Percentiles rank a stretch among this genome's conserved stretches.
These are phyloP conservation scores for Ferrisia virgata DNA, from an alignment of 2,888 invertebrate species.

Conservation along the genomic window DNA sequence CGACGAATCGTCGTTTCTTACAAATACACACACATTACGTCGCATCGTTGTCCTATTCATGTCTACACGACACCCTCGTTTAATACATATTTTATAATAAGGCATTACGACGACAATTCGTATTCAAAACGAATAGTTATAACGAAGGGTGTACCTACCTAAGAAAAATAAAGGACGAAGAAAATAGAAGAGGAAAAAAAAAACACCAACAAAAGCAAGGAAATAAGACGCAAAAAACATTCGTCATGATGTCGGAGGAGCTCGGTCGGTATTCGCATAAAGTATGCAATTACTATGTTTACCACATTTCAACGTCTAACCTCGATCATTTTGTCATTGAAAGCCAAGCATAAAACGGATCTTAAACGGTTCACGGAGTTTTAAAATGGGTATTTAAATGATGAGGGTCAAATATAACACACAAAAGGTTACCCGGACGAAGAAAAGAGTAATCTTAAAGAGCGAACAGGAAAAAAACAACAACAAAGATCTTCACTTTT, in stretches of 20 bases:
- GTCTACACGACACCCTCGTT: not conserved
- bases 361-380: not conserved
- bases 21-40: no score
- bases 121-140: not conserved
- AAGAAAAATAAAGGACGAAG: not conserved
- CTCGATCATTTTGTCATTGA: conserved; percentile 5
- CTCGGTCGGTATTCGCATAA: not conserved
- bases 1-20: no score
- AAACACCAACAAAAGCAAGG: no score
- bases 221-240: not conserved
- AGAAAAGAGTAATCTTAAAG: not conserved
- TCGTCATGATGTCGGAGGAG: conserved; percentile 7
- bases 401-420: conserved; percentile 4
- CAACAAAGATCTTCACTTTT: not conserved
- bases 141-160: not conserved
- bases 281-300: not conserved
- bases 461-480: not conserved
- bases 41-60: not conserved
- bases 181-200: not conserved
- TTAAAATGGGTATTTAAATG: conserved; percentile 16
- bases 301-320: conserved; percentile 3
- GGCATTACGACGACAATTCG: not conserved
- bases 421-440: not conserved
- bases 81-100: not conserved
- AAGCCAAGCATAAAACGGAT: not conserved